Evolutionary conservation across 1,140 invertebrate species (phyloP).

Genomic region (Lithobius niger): DNA sequence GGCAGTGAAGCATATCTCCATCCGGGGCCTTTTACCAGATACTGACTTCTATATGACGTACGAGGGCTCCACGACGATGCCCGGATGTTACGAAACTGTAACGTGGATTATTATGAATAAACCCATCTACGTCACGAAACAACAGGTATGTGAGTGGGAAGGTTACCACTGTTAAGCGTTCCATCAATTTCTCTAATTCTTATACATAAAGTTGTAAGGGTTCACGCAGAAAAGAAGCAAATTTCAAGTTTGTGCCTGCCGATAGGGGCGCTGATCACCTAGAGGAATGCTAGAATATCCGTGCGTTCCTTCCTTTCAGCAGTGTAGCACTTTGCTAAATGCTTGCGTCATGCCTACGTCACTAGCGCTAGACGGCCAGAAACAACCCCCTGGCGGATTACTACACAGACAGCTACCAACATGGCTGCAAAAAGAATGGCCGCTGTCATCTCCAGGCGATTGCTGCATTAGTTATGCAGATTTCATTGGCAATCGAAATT

Average conservation of each 20-base stretch:
- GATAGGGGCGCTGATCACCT: neutral
- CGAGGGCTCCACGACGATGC: slow-evolving; percentile 45
- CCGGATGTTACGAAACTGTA: slow-evolving; percentile 38
- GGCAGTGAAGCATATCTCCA: slow-evolving; percentile 65
- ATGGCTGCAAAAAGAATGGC: too few relatives aligned
- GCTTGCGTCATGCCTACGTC: too few relatives aligned
- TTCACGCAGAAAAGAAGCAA: too few relatives aligned
- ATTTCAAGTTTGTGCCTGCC: neutral
- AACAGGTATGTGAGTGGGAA: slow-evolving; percentile 55
- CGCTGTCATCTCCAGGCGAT: too few relatives aligned
- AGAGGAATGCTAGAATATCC: too few relatives aligned
- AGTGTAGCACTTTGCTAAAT: too few relatives aligned
- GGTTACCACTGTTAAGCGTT: neutral
- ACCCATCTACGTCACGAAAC: slow-evolving; percentile 53
- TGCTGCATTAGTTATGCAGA: too few relatives aligned
- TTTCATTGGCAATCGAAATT: too few relatives aligned
- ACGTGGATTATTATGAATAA: slow-evolving; percentile 39
- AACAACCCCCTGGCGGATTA: too few relatives aligned
- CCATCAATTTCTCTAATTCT: neutral
- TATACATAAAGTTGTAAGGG: slow-evolving; percentile 11
- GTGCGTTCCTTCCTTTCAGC: too few relatives aligned
- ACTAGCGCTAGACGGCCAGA: too few relatives aligned
- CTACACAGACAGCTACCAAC: too few relatives aligned
- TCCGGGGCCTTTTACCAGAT: slow-evolving; percentile 66
- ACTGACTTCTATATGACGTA: slow-evolving; percentile 92